Conservation (phyloP, 2,888 invertebrate genomes). For the Coleophora flavipennella region DNA sequence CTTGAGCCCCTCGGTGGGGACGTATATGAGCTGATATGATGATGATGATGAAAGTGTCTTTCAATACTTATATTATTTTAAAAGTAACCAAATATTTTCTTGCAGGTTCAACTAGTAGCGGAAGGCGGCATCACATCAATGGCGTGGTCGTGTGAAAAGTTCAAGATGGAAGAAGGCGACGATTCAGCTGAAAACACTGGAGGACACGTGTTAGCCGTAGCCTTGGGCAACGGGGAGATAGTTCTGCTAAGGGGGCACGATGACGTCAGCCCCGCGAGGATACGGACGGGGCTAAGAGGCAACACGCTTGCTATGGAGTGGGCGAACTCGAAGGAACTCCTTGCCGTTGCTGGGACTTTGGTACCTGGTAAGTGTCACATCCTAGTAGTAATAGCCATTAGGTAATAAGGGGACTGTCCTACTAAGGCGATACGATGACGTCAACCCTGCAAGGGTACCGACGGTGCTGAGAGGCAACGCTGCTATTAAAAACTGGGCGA, state of each 20-base stretch:
- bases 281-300: constrained; percentile 86
- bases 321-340: constrained; percentile 93
- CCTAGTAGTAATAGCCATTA: too few relatives aligned
- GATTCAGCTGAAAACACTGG: constrained; percentile 76
- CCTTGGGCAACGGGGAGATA: constrained; percentile 90
- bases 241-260: constrained; percentile 92
- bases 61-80: too few relatives aligned
- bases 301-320: constrained; percentile 92
- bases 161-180: constrained; percentile 96
- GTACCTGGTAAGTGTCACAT: constrained; percentile 44
- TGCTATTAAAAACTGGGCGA: constrained; percentile 92
- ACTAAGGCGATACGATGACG: too few relatives aligned
- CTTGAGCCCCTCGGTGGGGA: too few relatives aligned
- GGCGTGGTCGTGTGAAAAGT: constrained; percentile 98
- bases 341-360: constrained; percentile 90
- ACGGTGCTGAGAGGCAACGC: too few relatives aligned
- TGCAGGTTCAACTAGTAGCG: constrained; percentile 82
- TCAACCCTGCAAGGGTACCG: too few relatives aligned
- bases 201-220: constrained; percentile 87
- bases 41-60: too few relatives aligned
- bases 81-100: background rate
- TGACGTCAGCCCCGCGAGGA: constrained; percentile 91
- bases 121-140: constrained; percentile 91
- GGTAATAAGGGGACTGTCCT: too few relatives aligned
- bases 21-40: too few relatives aligned